Conservation (phyloP, 1,140 invertebrate genomes). For the Zelostemma sp. region DNA sequence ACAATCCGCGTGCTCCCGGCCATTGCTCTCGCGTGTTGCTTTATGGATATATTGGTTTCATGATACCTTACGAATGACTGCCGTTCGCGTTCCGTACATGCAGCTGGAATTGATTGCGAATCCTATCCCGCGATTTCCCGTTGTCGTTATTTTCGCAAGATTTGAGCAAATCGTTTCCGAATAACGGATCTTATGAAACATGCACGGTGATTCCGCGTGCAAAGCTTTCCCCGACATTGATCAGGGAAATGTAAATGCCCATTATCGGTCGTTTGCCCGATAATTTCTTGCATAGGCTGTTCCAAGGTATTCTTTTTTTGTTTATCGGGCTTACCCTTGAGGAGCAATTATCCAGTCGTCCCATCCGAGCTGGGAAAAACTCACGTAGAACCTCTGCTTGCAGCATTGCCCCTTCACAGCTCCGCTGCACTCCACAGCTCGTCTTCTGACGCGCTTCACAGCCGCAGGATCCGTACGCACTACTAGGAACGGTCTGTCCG, state of each 20-base stretch:
- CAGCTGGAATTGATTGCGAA: no score
- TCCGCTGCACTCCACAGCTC: constrained; percentile 85
- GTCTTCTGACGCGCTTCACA: constrained; percentile 78
- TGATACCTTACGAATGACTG: constrained; percentile 52
- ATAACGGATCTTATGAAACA: no score
- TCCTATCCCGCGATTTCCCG: no score
- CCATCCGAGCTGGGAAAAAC: constrained; percentile 91
- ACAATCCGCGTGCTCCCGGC: constrained; percentile 25
- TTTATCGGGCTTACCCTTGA: constrained; percentile 69
- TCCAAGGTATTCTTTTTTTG: not conserved
- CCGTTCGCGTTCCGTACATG: constrained; percentile 16
- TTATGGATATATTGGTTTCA: constrained; percentile 46
- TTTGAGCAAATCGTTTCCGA: no score
- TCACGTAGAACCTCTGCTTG: constrained; percentile 91
- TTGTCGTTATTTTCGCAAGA: no score
- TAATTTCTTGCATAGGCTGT: no score
- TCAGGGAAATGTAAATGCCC: no score
- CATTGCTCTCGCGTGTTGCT: constrained; percentile 43
- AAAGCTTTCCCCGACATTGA: no score
- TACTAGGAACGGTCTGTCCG: constrained; percentile 85
- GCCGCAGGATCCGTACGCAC: constrained; percentile 80
- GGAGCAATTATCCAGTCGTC: constrained; percentile 96
- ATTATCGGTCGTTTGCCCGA: no score
- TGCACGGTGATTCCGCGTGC: no score
- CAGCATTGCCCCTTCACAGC: constrained; percentile 86